Evolutionary conservation across 2,113 vertebrate species (phyloP).

Genomic region (Callorhinus ursinus): DNA sequence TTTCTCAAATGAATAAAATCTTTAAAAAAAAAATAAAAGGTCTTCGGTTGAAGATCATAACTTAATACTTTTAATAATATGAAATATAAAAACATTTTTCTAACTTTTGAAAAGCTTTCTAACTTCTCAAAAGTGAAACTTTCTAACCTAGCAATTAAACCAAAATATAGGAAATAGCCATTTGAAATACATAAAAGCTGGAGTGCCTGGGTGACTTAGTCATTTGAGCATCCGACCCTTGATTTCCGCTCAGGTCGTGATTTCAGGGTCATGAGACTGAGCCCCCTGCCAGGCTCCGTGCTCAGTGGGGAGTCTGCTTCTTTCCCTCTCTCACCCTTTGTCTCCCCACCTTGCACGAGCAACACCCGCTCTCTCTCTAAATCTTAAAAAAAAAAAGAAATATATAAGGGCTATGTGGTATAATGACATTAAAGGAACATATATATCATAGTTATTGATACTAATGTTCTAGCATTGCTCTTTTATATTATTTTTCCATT

Average conservation of each 20-base stretch:
- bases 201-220: neutral
- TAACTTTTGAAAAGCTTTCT: neutral
- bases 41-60: neutral
- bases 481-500: conserved; percentile 29
- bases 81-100: neutral
- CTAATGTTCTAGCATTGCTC: neutral
- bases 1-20: too few relatives aligned
- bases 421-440: neutral
- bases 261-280: neutral
- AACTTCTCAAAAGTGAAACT: conserved; percentile 31
- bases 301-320: neutral
- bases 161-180: neutral
- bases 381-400: neutral
- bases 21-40: neutral
- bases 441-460: neutral
- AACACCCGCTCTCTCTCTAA: neutral
- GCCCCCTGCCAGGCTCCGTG: neutral
- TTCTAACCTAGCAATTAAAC: conserved; percentile 17
- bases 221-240: neutral
- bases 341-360: too few relatives aligned
- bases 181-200: conserved; percentile 1
- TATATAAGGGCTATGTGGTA: neutral
- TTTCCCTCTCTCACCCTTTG: neutral
- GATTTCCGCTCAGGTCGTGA: neutral
- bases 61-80: neutral